A percentile compares a stretch with the other conserved stretches of the same genome.
These are phyloP conservation scores for Enteromius thamalakanensis DNA, from an alignment of 2,797 vertebrate genomes.

Conservation along the genomic window DNA sequence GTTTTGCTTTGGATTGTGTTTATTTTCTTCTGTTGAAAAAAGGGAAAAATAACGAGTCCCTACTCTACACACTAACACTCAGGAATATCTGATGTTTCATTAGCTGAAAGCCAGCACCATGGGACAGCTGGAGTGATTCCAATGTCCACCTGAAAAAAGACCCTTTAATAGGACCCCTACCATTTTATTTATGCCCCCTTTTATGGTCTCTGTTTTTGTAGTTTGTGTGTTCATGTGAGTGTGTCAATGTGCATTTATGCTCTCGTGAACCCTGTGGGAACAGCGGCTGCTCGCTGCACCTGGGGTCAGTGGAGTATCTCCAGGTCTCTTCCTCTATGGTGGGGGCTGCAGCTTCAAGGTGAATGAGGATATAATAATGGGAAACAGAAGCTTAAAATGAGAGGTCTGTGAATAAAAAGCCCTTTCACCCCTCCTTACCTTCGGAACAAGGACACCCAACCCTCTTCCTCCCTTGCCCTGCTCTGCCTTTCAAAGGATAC, in stretches of 20 bases:
- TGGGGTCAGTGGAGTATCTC: constrained; percentile 56
- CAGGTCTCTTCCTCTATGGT: not conserved
- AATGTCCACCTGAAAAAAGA: constrained; percentile 50
- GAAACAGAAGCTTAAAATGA: constrained; percentile 53
- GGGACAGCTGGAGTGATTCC: constrained; percentile 15
- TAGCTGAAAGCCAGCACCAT: not conserved
- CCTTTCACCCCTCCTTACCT: constrained; percentile 47
- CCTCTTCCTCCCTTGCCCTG: constrained; percentile 49
- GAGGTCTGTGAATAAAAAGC: constrained; percentile 54
- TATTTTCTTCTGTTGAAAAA: too few species aligned
- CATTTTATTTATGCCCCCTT: constrained; percentile 53
- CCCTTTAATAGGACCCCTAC: constrained; percentile 50
- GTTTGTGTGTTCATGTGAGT: constrained; percentile 20
- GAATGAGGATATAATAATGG: constrained; percentile 55
- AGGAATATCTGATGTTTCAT: constrained; percentile 35
- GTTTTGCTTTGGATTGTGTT: too few species aligned
- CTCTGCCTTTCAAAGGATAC: constrained; percentile 53
- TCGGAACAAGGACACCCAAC: constrained; percentile 42
- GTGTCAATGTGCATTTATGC: constrained; percentile 34
- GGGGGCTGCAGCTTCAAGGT: constrained; percentile 31
- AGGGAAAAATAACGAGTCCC: not conserved
- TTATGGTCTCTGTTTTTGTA: constrained; percentile 24
- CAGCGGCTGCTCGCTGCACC: constrained; percentile 52
- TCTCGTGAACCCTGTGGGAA: constrained; percentile 50
- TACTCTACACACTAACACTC: constrained; percentile 6